Evolutionary conservation across 1,140 invertebrate genomes (phyloP).

Genomic region (Drosophila serrata): DNA sequence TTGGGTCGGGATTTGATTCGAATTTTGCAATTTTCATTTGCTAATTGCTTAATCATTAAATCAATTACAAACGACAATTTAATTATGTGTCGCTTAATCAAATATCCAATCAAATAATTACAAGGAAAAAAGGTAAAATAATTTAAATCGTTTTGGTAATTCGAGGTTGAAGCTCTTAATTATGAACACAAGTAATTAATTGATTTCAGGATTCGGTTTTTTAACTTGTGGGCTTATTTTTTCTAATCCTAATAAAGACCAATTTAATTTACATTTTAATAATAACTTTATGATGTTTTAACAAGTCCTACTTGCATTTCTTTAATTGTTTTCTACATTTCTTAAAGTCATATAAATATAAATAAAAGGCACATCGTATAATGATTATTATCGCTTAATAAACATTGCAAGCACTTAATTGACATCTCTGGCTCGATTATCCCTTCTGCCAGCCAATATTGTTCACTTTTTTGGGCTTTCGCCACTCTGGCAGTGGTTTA

Average conservation of each 20-base stretch:
- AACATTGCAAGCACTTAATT: slow-evolving; percentile 1
- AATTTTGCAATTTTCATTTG: slow-evolving; percentile 46
- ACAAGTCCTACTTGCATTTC: background rate
- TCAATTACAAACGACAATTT: slow-evolving; percentile 43
- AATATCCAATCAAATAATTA: slow-evolving; percentile 42
- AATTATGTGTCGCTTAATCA: slow-evolving; percentile 48
- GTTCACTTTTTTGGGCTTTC: slow-evolving; percentile 14
- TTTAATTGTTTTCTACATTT: background rate
- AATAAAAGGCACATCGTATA: background rate
- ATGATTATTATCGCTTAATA: slow-evolving; percentile 21
- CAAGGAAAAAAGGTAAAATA: slow-evolving; percentile 13
- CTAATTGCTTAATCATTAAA: slow-evolving; percentile 53
- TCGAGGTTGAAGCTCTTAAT: slow-evolving; percentile 23
- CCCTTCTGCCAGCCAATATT: slow-evolving; percentile 15
- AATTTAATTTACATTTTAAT: background rate
- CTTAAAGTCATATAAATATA: background rate
- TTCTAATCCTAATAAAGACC: background rate
- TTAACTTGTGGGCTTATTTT: background rate
- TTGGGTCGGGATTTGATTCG: slow-evolving; percentile 23
- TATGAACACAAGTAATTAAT: slow-evolving; percentile 21
- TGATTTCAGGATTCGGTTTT: background rate
- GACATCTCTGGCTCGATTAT: slow-evolving; percentile 1
- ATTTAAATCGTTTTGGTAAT: slow-evolving; percentile 31
- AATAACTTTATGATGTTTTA: background rate
- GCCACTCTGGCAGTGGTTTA: slow-evolving; percentile 41